These are phyloP conservation scores for Trichogramma evanescens DNA, from an alignment of 2,888 invertebrate genomes.

Conservation along the genomic window DNA sequence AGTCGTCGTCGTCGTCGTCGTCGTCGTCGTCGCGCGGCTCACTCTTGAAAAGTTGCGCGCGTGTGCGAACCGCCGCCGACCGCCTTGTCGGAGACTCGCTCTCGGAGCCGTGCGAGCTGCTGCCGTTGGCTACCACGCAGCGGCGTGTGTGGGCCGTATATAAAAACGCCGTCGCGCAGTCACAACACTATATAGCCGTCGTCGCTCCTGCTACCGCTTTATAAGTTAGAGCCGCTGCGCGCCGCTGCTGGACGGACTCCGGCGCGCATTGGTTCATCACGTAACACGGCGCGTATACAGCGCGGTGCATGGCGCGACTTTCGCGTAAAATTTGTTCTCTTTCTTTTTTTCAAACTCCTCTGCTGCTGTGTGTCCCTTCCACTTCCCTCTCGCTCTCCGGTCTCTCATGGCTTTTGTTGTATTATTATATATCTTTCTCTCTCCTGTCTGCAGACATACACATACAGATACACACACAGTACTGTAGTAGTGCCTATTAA, in stretches of 20 bases:
- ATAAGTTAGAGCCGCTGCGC: background rate
- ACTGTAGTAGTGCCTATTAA: too few relatives aligned
- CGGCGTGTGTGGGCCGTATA: background rate
- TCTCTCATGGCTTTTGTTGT: background rate
- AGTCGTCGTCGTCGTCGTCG: too few relatives aligned
- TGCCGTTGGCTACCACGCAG: background rate
- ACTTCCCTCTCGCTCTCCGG: slow-evolving; percentile 14
- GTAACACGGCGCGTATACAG: too few relatives aligned
- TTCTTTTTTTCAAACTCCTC: background rate
- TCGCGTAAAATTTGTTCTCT: too few relatives aligned
- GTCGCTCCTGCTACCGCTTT: slow-evolving; percentile 13
- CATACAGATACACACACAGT: too few relatives aligned
- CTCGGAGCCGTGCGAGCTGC: background rate
- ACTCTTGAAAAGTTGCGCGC: too few relatives aligned
- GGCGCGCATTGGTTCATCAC: too few relatives aligned
- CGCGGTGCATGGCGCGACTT: too few relatives aligned
- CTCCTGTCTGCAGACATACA: background rate
- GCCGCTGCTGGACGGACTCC: background rate
- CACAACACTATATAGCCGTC: slow-evolving; percentile 37
- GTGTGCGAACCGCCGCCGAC: too few relatives aligned
- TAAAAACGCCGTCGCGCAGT: slow-evolving; percentile 36
- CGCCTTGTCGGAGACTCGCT: background rate
- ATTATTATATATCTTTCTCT: slow-evolving; percentile 8
- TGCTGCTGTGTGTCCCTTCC: slow-evolving; percentile 4
- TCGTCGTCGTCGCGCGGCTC: too few relatives aligned